Evolutionary conservation across 2,113 vertebrate genomes (phyloP), one percentile per base, ranked within the genome.

Genomic region (Neolamprologus devosi): DNA sequence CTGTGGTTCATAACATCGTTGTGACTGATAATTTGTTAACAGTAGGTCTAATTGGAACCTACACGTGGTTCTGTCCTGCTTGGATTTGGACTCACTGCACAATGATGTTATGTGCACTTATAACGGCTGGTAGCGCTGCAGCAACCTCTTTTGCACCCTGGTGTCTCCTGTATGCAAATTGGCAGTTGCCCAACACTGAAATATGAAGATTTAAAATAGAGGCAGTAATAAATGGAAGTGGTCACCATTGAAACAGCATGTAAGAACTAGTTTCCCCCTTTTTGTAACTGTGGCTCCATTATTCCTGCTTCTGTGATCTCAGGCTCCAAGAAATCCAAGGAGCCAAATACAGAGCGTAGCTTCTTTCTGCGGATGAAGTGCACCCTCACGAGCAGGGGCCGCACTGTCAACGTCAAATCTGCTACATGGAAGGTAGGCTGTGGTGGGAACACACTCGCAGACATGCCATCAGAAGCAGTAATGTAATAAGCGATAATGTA

Each of bases 341-440:
- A 99, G 79, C 96, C 96, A 87, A 98, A 97, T 91, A 98, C 98
- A 28, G 98, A 98, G 82, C 95, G 98, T 86, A 98, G 96, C 95
- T 98, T 98, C 95, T 98, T 99, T 92, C 97, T 99, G 85, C 96
- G 99, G 92, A 99, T 99, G 99, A 99, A 99, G 91, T 99, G 99
- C 91, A 99, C 99, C 1, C 95, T 99, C 81, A 99, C 99, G 28
- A 99, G 97, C 95, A 96, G 98, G 53, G 98, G 99, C 75, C 97
- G 98, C 94, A 99, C 98, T 9, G 98, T 99, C 95, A 99, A 99
- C 63, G 97, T 99, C 86, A 99, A 99, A 93, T 99, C 99, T 78
- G 98, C 99, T 85, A 98, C 99, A 0, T 99, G 98, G 98, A 99
- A 99, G 97, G 99, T 98, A 95, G 93, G 91, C 1, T 3, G 1